Conservation (phyloP, 2,888 invertebrate species). For the Leptogaster cylindrica region DNA sequence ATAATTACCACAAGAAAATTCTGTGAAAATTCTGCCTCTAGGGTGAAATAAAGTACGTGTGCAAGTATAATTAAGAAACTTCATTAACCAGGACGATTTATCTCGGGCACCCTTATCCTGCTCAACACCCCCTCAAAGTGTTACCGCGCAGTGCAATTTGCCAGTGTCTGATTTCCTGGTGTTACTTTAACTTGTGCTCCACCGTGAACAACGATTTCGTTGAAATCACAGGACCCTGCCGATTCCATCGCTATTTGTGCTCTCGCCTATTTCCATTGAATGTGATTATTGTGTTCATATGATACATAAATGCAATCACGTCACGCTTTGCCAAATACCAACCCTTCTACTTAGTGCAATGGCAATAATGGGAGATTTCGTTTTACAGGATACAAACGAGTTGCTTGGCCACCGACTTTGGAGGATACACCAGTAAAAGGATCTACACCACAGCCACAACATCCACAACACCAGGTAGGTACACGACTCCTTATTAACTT, state of each 20-base stretch:
- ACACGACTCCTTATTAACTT: not conserved
- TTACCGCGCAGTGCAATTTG: not conserved
- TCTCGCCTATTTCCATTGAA: conserved; percentile 16
- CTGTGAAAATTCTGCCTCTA: conserved; percentile 10
- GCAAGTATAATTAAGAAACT: conserved; percentile 35
- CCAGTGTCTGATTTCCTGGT: conserved; percentile 15
- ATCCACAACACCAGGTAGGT: conserved; percentile 48
- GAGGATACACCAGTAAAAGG: conserved; percentile 71
- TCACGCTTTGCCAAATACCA: conserved; percentile 10
- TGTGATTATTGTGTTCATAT: conserved; percentile 27
- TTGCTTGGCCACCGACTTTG: conserved; percentile 83
- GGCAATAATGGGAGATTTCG: conserved; percentile 21
- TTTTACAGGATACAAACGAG: conserved; percentile 79
- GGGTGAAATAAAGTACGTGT: conserved; percentile 38
- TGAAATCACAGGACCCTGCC: not conserved
- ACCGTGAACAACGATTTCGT: no score
- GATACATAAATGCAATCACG: conserved; percentile 30
- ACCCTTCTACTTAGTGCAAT: not conserved
- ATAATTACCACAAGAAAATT: conserved; percentile 39
- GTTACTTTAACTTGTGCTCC: conserved; percentile 4
- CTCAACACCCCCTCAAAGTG: not conserved
- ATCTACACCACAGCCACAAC: conserved; percentile 59
- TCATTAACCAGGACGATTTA: conserved; percentile 30
- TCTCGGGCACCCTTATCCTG: conserved; percentile 27
- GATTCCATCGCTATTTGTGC: not conserved